Percentiles rank a stretch among this genome's conserved stretches.
Conservation (phyloP, 1,140 invertebrate genomes). For the Galendromus occidentalis region DNA sequence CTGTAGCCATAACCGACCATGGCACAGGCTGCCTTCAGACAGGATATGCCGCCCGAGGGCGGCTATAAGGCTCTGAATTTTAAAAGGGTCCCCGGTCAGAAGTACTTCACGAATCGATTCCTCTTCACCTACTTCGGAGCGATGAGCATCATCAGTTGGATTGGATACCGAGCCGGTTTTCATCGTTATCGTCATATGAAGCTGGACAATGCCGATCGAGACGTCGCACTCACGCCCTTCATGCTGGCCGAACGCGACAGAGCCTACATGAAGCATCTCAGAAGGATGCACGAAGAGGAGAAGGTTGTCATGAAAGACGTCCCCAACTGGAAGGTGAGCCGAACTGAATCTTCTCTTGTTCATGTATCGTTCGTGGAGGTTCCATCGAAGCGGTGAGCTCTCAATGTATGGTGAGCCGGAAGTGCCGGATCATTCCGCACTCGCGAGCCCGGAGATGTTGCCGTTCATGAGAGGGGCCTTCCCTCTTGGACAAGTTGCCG, state of each 20-base stretch:
- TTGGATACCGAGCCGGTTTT: conserved; percentile 21
- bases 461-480: no score
- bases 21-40: conserved; percentile 23
- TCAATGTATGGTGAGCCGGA: no score
- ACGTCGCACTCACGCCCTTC: conserved; percentile 49
- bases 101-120: conserved; percentile 40
- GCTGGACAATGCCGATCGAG: conserved; percentile 49
- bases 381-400: no score
- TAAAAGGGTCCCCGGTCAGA: conserved; percentile 43
- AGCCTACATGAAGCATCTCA: conserved; percentile 52
- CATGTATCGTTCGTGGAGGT: no score
- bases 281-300: conserved; percentile 60
- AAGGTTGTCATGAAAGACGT: conserved; percentile 64
- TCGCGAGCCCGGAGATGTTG: no score
- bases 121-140: neutral
- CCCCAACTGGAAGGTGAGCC: conserved; percentile 51
- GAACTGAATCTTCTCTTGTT: no score
- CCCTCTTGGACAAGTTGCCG: no score
- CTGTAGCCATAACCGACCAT: conserved; percentile 10
- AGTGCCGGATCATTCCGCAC: no score
- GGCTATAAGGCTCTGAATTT: conserved; percentile 54
- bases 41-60: conserved; percentile 65
- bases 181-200: conserved; percentile 25
- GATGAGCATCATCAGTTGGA: conserved; percentile 20
- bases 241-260: conserved; percentile 58